Evolutionary conservation across 2,113 vertebrate species (phyloP).

Genomic region (Lynx canadensis): DNA sequence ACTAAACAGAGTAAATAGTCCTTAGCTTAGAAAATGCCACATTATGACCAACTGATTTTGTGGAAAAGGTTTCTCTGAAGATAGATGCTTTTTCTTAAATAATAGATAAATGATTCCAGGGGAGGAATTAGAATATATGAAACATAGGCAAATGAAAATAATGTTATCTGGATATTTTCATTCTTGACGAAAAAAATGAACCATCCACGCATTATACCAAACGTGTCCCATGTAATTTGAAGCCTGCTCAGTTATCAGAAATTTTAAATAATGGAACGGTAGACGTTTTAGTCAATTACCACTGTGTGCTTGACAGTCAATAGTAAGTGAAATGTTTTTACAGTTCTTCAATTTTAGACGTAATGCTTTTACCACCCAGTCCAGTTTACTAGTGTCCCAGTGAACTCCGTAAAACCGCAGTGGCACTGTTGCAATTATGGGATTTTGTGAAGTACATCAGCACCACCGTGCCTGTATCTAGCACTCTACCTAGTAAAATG

Average conservation of each 20-base stretch:
- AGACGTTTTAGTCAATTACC: conserved; percentile 29
- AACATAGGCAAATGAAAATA: conserved; percentile 23
- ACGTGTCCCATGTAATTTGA: neutral
- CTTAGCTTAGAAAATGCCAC: neutral
- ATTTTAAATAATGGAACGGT: neutral
- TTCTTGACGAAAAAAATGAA: conserved; percentile 29
- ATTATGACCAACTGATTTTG: neutral
- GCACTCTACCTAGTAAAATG: conserved; percentile 53
- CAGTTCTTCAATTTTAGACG: conserved; percentile 30
- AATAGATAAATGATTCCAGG: neutral
- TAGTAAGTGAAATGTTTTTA: conserved; percentile 8
- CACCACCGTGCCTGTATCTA: conserved; percentile 67
- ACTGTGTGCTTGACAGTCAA: neutral
- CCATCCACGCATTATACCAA: neutral
- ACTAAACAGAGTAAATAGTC: neutral
- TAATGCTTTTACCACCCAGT: neutral
- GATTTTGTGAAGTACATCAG: conserved; percentile 59
- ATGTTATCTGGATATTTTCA: neutral
- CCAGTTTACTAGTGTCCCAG: neutral
- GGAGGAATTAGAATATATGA: neutral
- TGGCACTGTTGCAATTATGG: conserved; percentile 54
- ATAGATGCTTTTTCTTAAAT: neutral
- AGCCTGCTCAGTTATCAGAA: neutral
- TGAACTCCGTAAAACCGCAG: conserved; percentile 19
- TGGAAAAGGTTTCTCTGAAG: conserved; percentile 51